Conservation (phyloP, 1,140 invertebrate species). For the Pseudobourletiella spinata region DNA sequence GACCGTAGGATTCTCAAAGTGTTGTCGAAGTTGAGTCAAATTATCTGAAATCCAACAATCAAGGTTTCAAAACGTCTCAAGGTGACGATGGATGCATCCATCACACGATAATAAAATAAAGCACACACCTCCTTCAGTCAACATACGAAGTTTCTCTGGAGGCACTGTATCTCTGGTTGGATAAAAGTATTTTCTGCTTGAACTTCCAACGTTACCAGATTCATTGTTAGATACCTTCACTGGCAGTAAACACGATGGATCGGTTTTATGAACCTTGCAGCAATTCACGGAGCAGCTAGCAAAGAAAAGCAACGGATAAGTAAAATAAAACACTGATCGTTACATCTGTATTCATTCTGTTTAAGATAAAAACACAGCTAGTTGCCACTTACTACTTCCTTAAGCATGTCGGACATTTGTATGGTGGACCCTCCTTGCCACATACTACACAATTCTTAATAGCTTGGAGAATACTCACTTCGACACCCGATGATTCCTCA, state of each 20-base stretch:
- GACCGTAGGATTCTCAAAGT: background rate
- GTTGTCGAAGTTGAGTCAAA: background rate
- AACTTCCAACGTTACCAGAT: background rate
- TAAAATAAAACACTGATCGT: background rate
- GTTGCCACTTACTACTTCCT: slow-evolving; percentile 15
- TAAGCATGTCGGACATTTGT: slow-evolving; percentile 17
- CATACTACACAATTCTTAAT: background rate
- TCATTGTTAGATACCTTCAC: background rate
- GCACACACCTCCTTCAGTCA: background rate
- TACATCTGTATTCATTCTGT: background rate
- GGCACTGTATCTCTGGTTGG: slow-evolving; percentile 4
- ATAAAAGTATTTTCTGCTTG: background rate
- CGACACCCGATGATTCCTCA: too few species aligned
- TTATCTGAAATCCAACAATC: slow-evolving; percentile 11
- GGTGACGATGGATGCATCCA: background rate
- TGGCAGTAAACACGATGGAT: background rate
- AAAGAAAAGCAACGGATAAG: too few species aligned
- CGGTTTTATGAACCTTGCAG: slow-evolving; percentile 18
- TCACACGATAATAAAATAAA: background rate
- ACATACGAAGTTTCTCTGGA: background rate
- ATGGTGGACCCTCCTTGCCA: slow-evolving; percentile 3
- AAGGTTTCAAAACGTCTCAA: background rate
- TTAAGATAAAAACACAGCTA: background rate
- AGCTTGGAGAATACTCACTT: too few species aligned
- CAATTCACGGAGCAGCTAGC: slow-evolving; percentile 18